Evolutionary conservation across 2,113 vertebrate genomes (phyloP).

Genomic region (Lophotis ruficrista): DNA sequence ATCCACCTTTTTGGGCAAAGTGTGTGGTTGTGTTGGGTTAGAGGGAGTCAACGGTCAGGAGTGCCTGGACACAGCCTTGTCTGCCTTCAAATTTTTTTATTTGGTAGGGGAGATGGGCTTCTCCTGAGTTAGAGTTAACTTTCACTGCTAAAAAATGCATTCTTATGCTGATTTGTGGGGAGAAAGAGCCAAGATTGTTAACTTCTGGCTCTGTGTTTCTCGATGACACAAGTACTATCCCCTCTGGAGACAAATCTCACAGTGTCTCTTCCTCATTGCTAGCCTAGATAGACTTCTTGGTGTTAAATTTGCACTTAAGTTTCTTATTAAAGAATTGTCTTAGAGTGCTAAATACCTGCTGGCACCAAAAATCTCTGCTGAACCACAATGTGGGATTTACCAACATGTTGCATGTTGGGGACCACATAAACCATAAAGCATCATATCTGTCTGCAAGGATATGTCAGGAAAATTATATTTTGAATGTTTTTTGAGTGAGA

Average conservation of each 20-base stretch:
- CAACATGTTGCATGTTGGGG: accelerated
- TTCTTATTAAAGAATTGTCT: not conserved
- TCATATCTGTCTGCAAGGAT: not conserved
- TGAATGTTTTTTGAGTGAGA: not conserved
- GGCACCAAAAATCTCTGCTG: not conserved
- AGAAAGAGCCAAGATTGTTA: not conserved
- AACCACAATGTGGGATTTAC: not conserved
- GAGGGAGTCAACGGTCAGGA: not conserved
- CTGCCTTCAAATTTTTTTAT: not conserved
- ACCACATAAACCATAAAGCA: not conserved
- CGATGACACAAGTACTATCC: not conserved
- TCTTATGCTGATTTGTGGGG: not conserved
- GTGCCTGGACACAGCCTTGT: not conserved
- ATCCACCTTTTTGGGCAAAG: not conserved
- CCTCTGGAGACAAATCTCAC: not conserved
- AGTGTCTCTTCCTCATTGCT: not conserved
- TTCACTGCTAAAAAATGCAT: not conserved
- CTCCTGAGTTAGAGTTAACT: not conserved
- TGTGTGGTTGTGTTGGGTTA: not conserved
- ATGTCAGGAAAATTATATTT: not conserved
- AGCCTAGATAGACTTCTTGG: too few species aligned
- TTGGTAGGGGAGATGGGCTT: not conserved
- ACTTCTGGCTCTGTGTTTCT: not conserved
- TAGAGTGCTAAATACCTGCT: not conserved
- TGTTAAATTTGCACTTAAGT: not conserved